phyloP scores from a whole-genome alignment of 2,797 vertebrate genomes.

The Poecilia gillii region DNA sequence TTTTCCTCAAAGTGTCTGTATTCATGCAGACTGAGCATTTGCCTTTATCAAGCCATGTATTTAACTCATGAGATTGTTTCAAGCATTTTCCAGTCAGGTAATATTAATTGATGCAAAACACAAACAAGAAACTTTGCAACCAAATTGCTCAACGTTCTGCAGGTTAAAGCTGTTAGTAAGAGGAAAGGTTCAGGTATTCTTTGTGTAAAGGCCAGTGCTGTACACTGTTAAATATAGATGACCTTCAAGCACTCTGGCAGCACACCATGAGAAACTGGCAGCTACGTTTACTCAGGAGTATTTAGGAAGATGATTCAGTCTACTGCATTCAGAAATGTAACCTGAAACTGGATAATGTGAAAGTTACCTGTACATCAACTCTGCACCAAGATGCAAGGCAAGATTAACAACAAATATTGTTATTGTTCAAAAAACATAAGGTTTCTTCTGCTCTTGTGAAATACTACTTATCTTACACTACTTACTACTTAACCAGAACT shows the following conservation, averaged over 20 bases:
- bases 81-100: not conserved
- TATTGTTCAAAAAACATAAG: too few species aligned
- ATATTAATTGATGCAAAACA: not conserved
- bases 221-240: not conserved
- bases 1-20: not conserved
- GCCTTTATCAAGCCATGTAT: not conserved
- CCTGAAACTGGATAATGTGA: not conserved
- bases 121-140: not conserved
- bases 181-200: not conserved
- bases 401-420: too few species aligned
- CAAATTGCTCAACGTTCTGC: not conserved
- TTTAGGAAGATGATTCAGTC: not conserved
- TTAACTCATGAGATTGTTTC: not conserved
- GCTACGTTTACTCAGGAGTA: not conserved
- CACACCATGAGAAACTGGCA: not conserved
- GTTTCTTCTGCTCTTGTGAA: too few species aligned
- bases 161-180: not conserved
- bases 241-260: not conserved
- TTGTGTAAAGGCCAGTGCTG: not conserved
- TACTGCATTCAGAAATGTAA: not conserved
- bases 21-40: not conserved
- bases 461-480: too few species aligned
- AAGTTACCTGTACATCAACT: not conserved
- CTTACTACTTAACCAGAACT: too few species aligned
- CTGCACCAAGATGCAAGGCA: not conserved